These are phyloP conservation scores for Ectemnius lituratus DNA, from an alignment of 2,888 invertebrate species.

Conservation along the genomic window DNA sequence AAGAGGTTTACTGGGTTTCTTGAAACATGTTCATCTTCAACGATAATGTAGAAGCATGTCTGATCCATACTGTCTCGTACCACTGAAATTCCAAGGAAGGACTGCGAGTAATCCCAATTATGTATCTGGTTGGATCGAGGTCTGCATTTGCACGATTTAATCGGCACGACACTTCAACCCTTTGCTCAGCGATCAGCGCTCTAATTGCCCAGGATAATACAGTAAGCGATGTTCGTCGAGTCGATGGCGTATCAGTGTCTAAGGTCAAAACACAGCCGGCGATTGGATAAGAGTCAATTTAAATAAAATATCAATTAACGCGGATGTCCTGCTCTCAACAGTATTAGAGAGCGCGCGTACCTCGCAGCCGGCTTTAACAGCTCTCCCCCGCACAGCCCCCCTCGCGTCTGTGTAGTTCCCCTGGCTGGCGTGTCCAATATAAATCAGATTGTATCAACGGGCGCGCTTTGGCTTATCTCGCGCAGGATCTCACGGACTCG, in stretches of 20 bases:
- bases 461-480: slow-evolving; percentile 66
- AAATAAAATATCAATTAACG: slow-evolving; percentile 71
- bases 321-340: slow-evolving; percentile 32
- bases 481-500: slow-evolving; percentile 63
- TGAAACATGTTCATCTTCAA: slow-evolving; percentile 29
- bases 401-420: slow-evolving; percentile 16
- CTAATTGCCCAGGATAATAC: not conserved
- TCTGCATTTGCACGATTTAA: not conserved
- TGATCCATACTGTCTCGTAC: not conserved
- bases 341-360: slow-evolving; percentile 33
- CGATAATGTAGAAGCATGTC: slow-evolving; percentile 29
- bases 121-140: not conserved
- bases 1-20: slow-evolving; percentile 22
- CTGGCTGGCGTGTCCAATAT: slow-evolving; percentile 67
- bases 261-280: slow-evolving; percentile 9
- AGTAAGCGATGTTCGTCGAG: not conserved
- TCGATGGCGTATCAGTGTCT: not conserved
- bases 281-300: slow-evolving; percentile 51
- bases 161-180: not conserved
- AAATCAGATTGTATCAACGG: slow-evolving; percentile 73
- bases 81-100: not conserved
- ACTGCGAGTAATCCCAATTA: not conserved
- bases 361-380: slow-evolving; percentile 32
- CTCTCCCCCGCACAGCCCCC: slow-evolving; percentile 47
- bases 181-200: not conserved